Evolutionary conservation across 2,113 vertebrate genomes (phyloP).

Genomic region (Otis tarda): DNA sequence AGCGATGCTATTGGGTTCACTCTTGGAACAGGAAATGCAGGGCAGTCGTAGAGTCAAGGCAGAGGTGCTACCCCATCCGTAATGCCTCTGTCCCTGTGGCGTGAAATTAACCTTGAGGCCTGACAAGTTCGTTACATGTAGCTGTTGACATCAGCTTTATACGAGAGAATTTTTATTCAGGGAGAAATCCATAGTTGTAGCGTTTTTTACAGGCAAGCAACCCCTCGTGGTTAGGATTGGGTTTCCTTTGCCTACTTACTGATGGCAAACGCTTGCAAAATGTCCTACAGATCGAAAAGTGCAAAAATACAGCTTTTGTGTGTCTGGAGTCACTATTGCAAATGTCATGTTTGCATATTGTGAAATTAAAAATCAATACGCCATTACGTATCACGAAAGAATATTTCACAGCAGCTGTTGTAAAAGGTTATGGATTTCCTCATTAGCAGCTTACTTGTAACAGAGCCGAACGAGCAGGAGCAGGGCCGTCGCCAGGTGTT

Average conservation of each 20-base stretch:
- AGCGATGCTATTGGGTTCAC: neutral
- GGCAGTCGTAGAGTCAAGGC: neutral
- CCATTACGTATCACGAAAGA: neutral
- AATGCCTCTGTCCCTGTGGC: neutral
- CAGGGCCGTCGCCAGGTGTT: neutral
- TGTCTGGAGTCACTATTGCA: constrained; percentile 3
- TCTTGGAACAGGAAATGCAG: neutral
- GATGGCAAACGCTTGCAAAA: constrained; percentile 7
- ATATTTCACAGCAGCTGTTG: constrained; percentile 15
- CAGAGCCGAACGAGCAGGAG: neutral
- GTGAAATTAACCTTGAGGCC: constrained; percentile 25
- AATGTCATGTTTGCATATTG: constrained; percentile 71
- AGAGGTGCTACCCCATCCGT: neutral
- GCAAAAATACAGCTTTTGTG: constrained; percentile 9
- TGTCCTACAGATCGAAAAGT: neutral
- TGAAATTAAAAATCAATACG: constrained; percentile 67
- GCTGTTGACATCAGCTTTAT: constrained; percentile 4
- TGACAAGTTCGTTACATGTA: neutral
- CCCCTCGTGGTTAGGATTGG: neutral
- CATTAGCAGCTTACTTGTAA: constrained; percentile 6
- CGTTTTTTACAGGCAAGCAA: neutral
- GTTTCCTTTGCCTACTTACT: neutral
- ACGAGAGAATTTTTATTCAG: neutral
- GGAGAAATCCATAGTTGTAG: neutral
- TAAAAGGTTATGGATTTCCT: constrained; percentile 60